phyloP scores from a whole-genome alignment of 2,113 vertebrate species.

The Oryzias curvinotus region DNA sequence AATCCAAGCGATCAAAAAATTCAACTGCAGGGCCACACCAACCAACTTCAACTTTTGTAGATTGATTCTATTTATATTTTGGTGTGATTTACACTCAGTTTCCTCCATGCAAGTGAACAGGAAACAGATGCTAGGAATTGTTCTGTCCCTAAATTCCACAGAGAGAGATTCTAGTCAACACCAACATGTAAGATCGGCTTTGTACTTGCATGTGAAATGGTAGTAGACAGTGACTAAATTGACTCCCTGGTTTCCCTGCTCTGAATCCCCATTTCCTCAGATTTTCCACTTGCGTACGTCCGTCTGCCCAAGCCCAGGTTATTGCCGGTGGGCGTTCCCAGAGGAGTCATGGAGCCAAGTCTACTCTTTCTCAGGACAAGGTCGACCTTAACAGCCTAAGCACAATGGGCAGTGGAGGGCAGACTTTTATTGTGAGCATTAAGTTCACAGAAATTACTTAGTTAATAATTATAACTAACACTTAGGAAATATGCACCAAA shows the following conservation, averaged over 20 bases:
- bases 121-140: constrained; percentile 98
- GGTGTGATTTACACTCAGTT: constrained; percentile 88
- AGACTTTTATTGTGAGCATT: constrained; percentile 27
- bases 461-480: no score
- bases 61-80: constrained; percentile 88
- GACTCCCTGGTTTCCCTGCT: constrained; percentile 86
- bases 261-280: constrained; percentile 90
- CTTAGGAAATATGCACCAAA: not conserved
- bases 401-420: constrained; percentile 36
- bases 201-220: constrained; percentile 88
- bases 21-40: constrained; percentile 49
- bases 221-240: constrained; percentile 82
- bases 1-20: constrained; percentile 17
- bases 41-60: constrained; percentile 63
- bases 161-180: constrained; percentile 84
- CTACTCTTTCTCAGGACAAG: constrained; percentile 83
- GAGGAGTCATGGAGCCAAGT: constrained; percentile 78
- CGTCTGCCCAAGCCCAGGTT: constrained; percentile 81
- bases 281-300: constrained; percentile 95
- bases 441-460: no score
- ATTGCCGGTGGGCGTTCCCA: constrained; percentile 77
- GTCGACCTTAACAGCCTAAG: constrained; percentile 68
- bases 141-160: constrained; percentile 88
- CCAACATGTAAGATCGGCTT: constrained; percentile 81
- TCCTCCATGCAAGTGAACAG: constrained; percentile 91